Percentiles rank a stretch among this genome's conserved stretches.
Evolutionary conservation across 2,113 vertebrate genomes (phyloP).

Genomic region (Orthonyx spaldingii): DNA sequence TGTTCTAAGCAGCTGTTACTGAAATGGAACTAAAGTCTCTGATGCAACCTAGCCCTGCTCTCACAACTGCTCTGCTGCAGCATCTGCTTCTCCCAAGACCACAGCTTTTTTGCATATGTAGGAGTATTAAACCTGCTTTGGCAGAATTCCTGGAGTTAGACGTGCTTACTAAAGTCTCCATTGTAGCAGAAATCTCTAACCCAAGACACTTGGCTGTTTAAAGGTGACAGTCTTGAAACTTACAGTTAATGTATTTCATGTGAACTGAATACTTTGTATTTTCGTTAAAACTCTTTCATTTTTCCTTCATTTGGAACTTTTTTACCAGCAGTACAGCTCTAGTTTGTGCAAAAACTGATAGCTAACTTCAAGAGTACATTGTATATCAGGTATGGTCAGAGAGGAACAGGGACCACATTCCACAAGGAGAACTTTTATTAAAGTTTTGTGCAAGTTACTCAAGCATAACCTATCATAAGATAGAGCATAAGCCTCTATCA

Average conservation of each 20-base stretch:
- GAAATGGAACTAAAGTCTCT: not conserved
- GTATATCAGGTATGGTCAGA: not conserved
- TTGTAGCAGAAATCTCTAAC: not conserved
- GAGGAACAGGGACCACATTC: not conserved
- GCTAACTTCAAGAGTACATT: not conserved
- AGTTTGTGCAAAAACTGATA: not conserved
- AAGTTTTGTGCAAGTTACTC: not conserved
- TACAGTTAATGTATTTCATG: not conserved
- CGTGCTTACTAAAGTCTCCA: not conserved
- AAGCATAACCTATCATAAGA: not conserved
- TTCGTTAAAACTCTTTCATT: not conserved
- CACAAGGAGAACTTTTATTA: not conserved
- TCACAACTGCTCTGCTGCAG: not conserved
- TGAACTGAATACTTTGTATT: not conserved
- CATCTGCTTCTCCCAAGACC: slow-evolving; percentile 1
- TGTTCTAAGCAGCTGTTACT: not conserved
- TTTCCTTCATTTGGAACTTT: not conserved
- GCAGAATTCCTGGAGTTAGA: not conserved
- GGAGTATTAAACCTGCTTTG: slow-evolving; percentile 29
- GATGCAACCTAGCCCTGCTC: not conserved
- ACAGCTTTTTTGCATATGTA: not conserved
- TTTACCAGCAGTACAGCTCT: not conserved
- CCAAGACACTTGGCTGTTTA: not conserved
- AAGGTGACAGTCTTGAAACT: not conserved
- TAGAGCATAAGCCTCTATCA: not conserved